phyloP scores from a whole-genome alignment of 2,113 vertebrate species.

The Siniperca knerii region DNA sequence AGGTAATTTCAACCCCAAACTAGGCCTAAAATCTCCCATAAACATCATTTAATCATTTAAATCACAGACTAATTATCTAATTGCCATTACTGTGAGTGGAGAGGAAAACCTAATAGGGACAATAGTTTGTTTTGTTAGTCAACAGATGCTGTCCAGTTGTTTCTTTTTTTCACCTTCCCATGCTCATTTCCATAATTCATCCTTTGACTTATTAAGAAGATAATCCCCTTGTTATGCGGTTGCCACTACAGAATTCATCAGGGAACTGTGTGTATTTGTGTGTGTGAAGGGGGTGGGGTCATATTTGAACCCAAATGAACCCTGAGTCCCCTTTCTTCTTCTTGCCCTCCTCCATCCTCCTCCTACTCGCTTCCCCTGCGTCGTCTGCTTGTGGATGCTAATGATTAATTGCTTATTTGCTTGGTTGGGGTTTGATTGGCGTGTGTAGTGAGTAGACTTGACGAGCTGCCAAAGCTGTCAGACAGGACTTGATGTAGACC shows the following conservation, averaged over 20 bases:
- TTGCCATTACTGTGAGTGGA: constrained; percentile 55
- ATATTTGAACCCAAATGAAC: constrained; percentile 67
- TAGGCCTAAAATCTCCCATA: background rate
- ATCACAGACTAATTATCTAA: constrained; percentile 63
- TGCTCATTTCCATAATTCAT: constrained; percentile 79
- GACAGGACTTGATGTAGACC: constrained; percentile 49
- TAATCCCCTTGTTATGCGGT: constrained; percentile 77
- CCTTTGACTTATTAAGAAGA: constrained; percentile 75
- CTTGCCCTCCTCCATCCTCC: constrained; percentile 5
- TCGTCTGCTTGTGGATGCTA: constrained; percentile 69
- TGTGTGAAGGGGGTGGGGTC: constrained; percentile 48
- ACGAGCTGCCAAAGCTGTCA: constrained; percentile 78
- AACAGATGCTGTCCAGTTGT: constrained; percentile 75
- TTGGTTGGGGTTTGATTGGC: constrained; percentile 72
- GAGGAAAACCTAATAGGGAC: constrained; percentile 37
- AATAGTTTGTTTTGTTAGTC: constrained; percentile 62
- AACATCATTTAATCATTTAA: constrained; percentile 69
- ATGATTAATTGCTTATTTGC: constrained; percentile 81
- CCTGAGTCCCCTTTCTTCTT: constrained; percentile 42
- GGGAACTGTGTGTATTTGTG: constrained; percentile 38
- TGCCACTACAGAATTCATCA: constrained; percentile 47
- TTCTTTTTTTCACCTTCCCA: constrained; percentile 35
- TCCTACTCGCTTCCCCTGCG: constrained; percentile 10
- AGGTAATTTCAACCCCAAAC: background rate
- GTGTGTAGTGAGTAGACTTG: constrained; percentile 69